Evolutionary conservation across 92 coral and sea anemone species (phyloP), one percentile per base, ranked within the genome.

Genomic region (Epizoanthus illoricatus): DNA sequence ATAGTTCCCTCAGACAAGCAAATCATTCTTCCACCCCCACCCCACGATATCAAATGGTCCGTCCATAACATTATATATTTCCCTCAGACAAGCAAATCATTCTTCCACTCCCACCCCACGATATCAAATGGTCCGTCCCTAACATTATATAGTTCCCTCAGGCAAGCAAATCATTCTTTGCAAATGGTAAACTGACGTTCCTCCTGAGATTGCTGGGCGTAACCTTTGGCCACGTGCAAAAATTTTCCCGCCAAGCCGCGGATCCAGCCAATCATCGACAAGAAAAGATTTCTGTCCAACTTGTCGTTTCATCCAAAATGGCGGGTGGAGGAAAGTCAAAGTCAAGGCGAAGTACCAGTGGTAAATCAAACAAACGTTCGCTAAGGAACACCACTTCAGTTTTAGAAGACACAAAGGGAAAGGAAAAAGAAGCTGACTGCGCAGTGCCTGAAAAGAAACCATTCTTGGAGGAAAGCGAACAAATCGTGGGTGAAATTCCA

Each of bases 311-410:
- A 52, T 42, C 73, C 60, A 78, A 78, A 63, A 78, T 78, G 82
- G 71, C 82, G 69, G 82, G 82, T 21, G 82, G 82, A 19, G 60
- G 57, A 1, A 78, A 63, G 17, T 42, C 71, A 43, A 78, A 78
- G 16, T 4, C 58, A 78, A 78, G 45, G 33, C 71, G 49, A 78
- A 78, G 52, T n/a, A 43, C 71, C 1, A 3, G 8, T 11, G 15
- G 4, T 68, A 18, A 15, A 33, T 24, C 21, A 0, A 43, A 41
- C 5, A 78, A 75, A 60, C 67, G 82, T 19, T 20, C 70, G 63
- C 69, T 33, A 42, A 76, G 21, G 28, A 76, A 61, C 5, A 12
- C 39, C 13, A 76, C 39, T 59, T 40, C 59, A 18, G 71, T 45
- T 78, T 62, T 71, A 45, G 60, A 21, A 43, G 59, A 43, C 6